These are phyloP conservation scores for Vultur gryphus DNA, from an alignment of 2,797 vertebrate species.

Conservation along the genomic window DNA sequence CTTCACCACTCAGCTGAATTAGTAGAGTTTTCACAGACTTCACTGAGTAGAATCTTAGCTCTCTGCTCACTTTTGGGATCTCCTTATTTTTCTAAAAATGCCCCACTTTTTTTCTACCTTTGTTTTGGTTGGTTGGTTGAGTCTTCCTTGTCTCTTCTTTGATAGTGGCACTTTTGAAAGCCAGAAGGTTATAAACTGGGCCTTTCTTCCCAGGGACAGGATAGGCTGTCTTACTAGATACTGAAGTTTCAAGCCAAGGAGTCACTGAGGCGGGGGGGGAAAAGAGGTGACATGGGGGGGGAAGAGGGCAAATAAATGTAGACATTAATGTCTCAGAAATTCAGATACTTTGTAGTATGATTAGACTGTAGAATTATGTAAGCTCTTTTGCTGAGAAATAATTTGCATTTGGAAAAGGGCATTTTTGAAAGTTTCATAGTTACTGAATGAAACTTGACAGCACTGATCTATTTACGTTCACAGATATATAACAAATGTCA, in stretches of 20 bases:
- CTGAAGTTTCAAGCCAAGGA: neutral
- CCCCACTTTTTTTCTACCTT: neutral
- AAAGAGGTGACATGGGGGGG: neutral
- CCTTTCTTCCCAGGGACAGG: neutral
- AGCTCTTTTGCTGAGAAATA: neutral
- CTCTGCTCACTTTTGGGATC: neutral
- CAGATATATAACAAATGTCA: neutral
- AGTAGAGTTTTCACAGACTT: neutral
- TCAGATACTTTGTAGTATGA: neutral
- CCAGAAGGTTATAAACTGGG: neutral
- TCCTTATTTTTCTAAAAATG: neutral
- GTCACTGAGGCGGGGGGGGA: rapidly evolving
- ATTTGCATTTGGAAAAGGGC: neutral
- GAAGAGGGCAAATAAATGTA: neutral
- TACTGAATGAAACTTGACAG: neutral
- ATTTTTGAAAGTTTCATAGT: neutral
- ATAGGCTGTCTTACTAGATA: neutral
- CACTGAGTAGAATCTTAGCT: neutral
- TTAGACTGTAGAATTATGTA: neutral
- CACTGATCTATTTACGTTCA: neutral
- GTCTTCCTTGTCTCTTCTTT: neutral
- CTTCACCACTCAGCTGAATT: neutral
- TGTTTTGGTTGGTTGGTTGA: neutral
- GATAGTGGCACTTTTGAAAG: neutral
- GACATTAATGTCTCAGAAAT: neutral